Evolutionary conservation across 2,113 vertebrate species (phyloP).

Genomic region (Periophthalmus modestus): DNA sequence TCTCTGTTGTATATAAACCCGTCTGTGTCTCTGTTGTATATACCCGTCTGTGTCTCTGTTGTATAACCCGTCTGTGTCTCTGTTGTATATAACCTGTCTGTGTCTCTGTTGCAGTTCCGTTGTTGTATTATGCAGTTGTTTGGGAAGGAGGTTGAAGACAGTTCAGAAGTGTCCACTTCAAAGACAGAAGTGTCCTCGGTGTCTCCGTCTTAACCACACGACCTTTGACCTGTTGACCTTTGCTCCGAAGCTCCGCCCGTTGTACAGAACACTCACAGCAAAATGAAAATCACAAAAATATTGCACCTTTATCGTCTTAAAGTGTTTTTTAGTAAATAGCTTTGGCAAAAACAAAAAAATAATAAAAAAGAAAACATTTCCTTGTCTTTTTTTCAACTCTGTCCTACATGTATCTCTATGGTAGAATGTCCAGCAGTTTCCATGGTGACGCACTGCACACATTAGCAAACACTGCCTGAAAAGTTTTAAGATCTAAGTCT

Average conservation of each 20-base stretch:
- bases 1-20: too few relatives aligned
- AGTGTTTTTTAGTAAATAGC: constrained; percentile 36
- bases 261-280: constrained; percentile 41
- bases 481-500: too few relatives aligned
- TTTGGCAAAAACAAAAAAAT: constrained; percentile 51
- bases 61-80: too few relatives aligned
- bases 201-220: constrained; percentile 78
- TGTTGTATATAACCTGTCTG: too few relatives aligned
- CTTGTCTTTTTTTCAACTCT: not conserved
- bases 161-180: constrained; percentile 84
- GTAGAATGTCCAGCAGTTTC: too few relatives aligned
- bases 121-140: constrained; percentile 87
- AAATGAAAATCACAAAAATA: not conserved
- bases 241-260: constrained; percentile 14
- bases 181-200: constrained; percentile 88
- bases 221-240: not conserved
- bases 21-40: too few relatives aligned
- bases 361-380: constrained; percentile 18
- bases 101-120: constrained; percentile 78
- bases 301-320: not conserved
- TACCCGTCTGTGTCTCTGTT: too few relatives aligned
- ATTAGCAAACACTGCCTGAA: too few relatives aligned
- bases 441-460: too few relatives aligned
- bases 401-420: too few relatives aligned
- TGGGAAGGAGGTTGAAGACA: constrained; percentile 85